A percentile compares a stretch with the other conserved stretches of the same genome.
These are phyloP conservation scores for Epirrita christyi DNA, from an alignment of 2,888 invertebrate genomes.

Conservation along the genomic window DNA sequence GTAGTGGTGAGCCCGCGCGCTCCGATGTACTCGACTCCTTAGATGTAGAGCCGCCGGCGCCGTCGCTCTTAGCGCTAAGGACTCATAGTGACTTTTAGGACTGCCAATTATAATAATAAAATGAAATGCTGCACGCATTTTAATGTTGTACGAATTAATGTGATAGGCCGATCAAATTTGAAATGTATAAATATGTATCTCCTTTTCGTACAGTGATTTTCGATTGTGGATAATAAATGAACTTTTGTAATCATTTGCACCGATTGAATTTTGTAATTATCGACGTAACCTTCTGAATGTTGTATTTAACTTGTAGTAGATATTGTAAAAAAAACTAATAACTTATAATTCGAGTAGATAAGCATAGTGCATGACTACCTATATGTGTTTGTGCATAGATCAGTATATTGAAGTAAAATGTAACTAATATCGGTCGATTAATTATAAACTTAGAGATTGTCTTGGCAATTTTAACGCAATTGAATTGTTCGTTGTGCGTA, in stretches of 20 bases:
- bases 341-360: constrained; percentile 76
- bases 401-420: constrained; percentile 57
- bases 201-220: constrained; percentile 60
- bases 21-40: constrained; percentile 11
- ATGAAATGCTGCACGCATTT: constrained; percentile 67
- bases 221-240: constrained; percentile 58
- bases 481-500: constrained; percentile 69
- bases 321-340: constrained; percentile 79
- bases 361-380: constrained; percentile 69
- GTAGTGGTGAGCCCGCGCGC: constrained; percentile 22
- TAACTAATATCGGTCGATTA: constrained; percentile 58
- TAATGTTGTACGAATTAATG: constrained; percentile 73
- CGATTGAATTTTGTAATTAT: constrained; percentile 81
- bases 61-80: constrained; percentile 44
- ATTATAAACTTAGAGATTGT: constrained; percentile 58
- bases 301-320: constrained; percentile 79
- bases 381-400: constrained; percentile 81
- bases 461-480: constrained; percentile 65
- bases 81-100: constrained; percentile 70
- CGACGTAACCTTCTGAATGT: constrained; percentile 81
- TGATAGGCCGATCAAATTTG: constrained; percentile 70
- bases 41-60: constrained; percentile 14
- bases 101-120: constrained; percentile 72
- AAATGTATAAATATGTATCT: constrained; percentile 61
- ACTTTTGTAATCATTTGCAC: constrained; percentile 80